phyloP scores from a whole-genome alignment of 2,797 vertebrate genomes.

The Eidolon dupreanum region DNA sequence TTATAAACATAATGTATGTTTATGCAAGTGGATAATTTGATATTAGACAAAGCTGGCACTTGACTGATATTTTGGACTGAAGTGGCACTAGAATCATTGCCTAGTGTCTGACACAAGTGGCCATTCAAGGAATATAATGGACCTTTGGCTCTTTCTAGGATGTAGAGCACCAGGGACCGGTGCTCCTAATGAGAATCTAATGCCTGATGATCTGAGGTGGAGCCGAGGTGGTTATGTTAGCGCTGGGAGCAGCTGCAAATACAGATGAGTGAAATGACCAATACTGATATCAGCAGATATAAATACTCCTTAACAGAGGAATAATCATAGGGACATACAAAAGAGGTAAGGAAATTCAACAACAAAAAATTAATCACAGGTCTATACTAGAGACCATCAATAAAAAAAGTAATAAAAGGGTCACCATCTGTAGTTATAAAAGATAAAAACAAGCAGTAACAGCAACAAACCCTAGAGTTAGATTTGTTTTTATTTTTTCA shows the following conservation, averaged over 20 bases:
- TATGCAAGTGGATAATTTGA: not conserved
- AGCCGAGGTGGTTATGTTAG: no score
- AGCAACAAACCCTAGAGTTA: not conserved
- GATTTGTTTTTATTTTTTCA: not conserved
- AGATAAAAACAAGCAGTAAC: not conserved
- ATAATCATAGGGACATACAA: not conserved
- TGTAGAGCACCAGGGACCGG: not conserved
- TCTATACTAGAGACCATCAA: not conserved
- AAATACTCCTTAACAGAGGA: not conserved
- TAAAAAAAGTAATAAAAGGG: not conserved
- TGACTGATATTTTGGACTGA: not conserved
- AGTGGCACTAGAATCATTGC: not conserved
- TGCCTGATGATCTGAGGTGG: no score
- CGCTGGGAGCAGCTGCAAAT: no score
- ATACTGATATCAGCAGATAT: not conserved
- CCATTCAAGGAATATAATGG: not conserved
- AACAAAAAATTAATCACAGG: not conserved
- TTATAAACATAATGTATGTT: not conserved
- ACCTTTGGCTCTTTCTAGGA: not conserved
- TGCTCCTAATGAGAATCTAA: no score
- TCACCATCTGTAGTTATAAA: not conserved
- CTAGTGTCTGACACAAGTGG: not conserved
- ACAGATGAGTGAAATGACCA: not conserved
- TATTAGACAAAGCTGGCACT: not conserved
- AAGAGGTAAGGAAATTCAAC: not conserved